These are phyloP conservation scores for Podarcis lilfordi DNA, from an alignment of 2,797 vertebrate species.

Conservation along the genomic window DNA sequence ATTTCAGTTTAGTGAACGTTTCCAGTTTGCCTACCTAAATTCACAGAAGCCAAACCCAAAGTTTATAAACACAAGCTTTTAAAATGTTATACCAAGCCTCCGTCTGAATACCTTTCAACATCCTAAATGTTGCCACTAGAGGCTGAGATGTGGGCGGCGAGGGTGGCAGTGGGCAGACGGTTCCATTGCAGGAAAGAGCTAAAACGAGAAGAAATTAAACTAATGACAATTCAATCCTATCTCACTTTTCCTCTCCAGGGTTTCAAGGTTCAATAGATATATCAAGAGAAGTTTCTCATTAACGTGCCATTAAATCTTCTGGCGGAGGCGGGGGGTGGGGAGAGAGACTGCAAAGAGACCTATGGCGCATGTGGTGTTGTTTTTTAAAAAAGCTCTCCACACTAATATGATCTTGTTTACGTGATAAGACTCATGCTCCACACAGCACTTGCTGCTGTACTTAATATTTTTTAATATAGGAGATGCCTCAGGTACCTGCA, in stretches of 20 bases:
- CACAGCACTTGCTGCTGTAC: conserved; percentile 54
- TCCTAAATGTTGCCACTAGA: too few species aligned
- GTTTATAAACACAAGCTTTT: too few species aligned
- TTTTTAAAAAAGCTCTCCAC: not conserved
- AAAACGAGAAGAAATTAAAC: not conserved
- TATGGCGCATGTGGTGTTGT: not conserved
- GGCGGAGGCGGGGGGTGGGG: not conserved
- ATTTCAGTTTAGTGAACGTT: too few species aligned
- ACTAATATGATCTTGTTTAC: conserved; percentile 45
- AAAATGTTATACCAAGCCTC: too few species aligned
- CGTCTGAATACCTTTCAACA: too few species aligned
- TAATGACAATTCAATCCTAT: not conserved
- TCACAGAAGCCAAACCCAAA: too few species aligned
- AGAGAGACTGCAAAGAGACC: not conserved
- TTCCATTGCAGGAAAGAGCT: not conserved
- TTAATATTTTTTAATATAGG: conserved; percentile 65
- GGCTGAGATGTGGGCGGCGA: too few species aligned
- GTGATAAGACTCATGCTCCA: conserved; percentile 50
- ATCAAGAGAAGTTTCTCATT: not conserved
- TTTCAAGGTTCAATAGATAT: not conserved
- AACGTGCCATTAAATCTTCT: not conserved
- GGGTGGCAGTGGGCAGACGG: not conserved
- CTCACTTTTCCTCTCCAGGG: fast-evolving
- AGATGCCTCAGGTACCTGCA: conserved; percentile 60
- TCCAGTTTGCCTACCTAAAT: too few species aligned